phyloP scores from a whole-genome alignment of 2,113 vertebrate species.

The Orthonyx spaldingii region DNA sequence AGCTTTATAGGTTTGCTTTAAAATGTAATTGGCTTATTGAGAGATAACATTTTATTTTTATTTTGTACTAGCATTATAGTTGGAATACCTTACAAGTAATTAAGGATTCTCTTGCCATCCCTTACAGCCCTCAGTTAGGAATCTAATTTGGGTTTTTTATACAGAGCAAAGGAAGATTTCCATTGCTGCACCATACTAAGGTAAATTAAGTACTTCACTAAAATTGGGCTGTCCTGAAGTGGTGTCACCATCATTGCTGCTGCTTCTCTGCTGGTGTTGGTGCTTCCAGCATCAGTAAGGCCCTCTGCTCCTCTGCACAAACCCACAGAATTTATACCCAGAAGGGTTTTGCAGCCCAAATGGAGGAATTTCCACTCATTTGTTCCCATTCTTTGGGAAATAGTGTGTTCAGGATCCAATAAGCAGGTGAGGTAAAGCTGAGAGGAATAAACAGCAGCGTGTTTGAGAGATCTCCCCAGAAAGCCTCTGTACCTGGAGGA shows the following conservation, averaged over 20 bases:
- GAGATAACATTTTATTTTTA: not conserved
- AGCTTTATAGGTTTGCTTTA: not conserved
- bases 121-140: not conserved
- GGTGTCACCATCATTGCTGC: rapidly evolving
- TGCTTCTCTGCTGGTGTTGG: not conserved
- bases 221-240: not conserved
- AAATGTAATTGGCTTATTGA: not conserved
- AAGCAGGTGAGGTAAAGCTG: not conserved
- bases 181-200: not conserved
- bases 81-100: not conserved
- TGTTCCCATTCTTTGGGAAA: not conserved
- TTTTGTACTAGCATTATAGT: not conserved
- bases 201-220: not conserved
- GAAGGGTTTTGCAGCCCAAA: not conserved
- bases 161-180: not conserved
- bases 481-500: not conserved
- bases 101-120: not conserved
- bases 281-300: not conserved
- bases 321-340: not conserved
- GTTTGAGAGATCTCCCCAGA: not conserved
- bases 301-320: not conserved
- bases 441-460: not conserved
- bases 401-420: not conserved
- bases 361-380: not conserved
- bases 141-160: not conserved